Conservation (phyloP, 2,113 vertebrate species). For the Pteropus alecto region DNA sequence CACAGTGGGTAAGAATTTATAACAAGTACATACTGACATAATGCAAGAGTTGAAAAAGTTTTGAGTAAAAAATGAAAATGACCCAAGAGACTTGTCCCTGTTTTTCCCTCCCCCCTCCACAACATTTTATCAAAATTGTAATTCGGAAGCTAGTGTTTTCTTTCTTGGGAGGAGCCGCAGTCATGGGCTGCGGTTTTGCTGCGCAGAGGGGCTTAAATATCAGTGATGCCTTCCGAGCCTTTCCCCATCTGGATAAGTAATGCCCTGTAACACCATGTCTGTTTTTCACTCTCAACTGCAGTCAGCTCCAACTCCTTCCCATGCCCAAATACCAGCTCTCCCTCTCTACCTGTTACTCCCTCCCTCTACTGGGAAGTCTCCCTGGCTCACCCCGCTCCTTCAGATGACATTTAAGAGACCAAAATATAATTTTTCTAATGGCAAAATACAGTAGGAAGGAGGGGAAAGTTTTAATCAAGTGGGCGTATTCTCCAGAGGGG, state of each 20-base stretch:
- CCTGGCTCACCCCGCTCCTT: not conserved
- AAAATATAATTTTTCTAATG: slow-evolving; percentile 57
- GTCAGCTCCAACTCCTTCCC: no score
- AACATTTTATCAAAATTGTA: not conserved
- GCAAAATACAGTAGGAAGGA: slow-evolving; percentile 66
- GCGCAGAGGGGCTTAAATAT: not conserved
- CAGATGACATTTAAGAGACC: slow-evolving; percentile 26
- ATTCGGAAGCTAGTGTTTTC: not conserved
- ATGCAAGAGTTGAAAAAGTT: not conserved
- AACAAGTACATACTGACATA: not conserved
- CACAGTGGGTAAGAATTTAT: not conserved
- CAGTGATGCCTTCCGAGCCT: rapidly evolving
- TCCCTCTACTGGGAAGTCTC: not conserved
- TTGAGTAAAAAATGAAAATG: not conserved
- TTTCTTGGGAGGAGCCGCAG: not conserved
- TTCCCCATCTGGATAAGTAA: not conserved
- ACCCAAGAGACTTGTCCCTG: not conserved
- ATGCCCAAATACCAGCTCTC: not conserved
- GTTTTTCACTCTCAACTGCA: not conserved
- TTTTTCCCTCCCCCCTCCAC: rapidly evolving
- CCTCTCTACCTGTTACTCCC: not conserved
- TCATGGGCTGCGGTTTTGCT: not conserved
- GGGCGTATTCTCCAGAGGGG: slow-evolving; percentile 79
- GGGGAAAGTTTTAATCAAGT: slow-evolving; percentile 71
- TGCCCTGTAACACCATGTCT: rapidly evolving